Percentiles rank a stretch among this genome's conserved stretches.
Evolutionary conservation across 2,113 vertebrate species (phyloP).

Genomic region (Chaetorhynchus papuensis): DNA sequence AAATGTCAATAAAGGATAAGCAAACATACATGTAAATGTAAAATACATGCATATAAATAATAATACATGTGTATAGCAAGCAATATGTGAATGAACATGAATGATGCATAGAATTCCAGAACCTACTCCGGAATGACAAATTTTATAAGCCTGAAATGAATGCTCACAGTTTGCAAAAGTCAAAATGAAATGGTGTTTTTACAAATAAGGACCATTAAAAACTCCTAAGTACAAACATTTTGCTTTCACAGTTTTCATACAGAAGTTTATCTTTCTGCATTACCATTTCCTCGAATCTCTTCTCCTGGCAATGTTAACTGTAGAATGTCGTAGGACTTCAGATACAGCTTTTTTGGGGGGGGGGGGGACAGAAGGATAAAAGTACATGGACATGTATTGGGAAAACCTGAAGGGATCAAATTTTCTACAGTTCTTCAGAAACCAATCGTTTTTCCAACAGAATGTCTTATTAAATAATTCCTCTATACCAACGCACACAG

Average conservation of each 20-base stretch:
- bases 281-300: neutral
- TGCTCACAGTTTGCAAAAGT: neutral
- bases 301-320: neutral
- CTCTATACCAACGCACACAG: neutral
- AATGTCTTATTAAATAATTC: neutral
- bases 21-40: neutral
- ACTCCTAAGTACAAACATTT: neutral
- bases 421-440: neutral
- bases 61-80: neutral
- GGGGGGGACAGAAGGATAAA: neutral
- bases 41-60: neutral
- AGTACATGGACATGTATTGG: neutral
- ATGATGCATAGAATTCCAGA: neutral
- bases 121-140: neutral
- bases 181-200: neutral
- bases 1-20: neutral
- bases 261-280: neutral
- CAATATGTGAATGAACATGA: neutral
- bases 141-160: neutral
- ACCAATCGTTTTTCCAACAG: neutral
- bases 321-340: accelerated
- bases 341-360: neutral
- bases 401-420: neutral
- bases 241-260: neutral
- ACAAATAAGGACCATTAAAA: neutral